These are phyloP conservation scores for Agrotis exclamationis DNA, from an alignment of 2,888 invertebrate species.

Conservation along the genomic window DNA sequence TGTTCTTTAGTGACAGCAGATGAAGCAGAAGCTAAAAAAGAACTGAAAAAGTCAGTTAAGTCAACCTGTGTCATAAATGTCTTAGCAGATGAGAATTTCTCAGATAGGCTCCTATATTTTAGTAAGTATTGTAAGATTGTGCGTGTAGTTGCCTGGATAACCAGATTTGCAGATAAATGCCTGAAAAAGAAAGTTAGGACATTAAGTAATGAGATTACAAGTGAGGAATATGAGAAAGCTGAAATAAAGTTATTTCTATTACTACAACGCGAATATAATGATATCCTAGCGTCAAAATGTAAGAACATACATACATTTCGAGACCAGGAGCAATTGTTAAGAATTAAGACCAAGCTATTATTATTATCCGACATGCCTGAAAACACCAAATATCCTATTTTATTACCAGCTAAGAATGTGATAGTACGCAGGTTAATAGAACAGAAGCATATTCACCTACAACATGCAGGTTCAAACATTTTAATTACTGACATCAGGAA, in stretches of 20 bases:
- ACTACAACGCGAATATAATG: not conserved
- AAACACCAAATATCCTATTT: slow-evolving; percentile 1
- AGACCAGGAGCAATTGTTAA: not conserved
- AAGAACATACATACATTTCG: not conserved
- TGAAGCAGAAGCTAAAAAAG: not conserved
- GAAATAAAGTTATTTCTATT: not conserved
- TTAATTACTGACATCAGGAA: not conserved
- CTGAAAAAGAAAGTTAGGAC: not conserved
- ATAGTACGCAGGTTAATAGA: slow-evolving; percentile 6
- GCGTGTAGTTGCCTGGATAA: not conserved
- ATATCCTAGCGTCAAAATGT: not conserved
- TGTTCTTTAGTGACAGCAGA: too few relatives aligned
- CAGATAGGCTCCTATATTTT: slow-evolving; percentile 1
- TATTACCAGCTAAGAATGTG: slow-evolving; percentile 1
- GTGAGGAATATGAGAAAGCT: not conserved
- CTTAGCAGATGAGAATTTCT: not conserved
- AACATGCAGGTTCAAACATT: slow-evolving; percentile 6
- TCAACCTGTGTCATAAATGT: not conserved
- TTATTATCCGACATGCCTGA: not conserved
- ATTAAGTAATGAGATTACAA: not conserved
- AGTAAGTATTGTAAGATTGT: too few relatives aligned
- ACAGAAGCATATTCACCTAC: not conserved
- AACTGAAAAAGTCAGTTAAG: not conserved
- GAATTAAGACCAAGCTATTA: not conserved
- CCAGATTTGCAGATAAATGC: slow-evolving; percentile 4